These are phyloP conservation scores for Gnathonemus longibarbis DNA, from an alignment of 2,113 vertebrate species.

Conservation along the genomic window DNA sequence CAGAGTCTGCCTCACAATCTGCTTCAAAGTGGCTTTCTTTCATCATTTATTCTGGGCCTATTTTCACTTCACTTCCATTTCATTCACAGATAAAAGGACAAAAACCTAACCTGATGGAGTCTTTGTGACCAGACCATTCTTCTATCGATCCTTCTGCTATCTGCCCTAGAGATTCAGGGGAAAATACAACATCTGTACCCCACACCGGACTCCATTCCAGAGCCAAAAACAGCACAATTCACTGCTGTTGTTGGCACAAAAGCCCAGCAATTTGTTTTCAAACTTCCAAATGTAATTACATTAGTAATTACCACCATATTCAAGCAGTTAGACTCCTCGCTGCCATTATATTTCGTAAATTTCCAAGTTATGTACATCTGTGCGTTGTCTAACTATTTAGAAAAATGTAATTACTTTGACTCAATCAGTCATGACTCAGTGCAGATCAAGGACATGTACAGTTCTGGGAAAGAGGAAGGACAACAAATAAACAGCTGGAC, in stretches of 20 bases:
- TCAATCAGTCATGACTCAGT: conserved; percentile 4
- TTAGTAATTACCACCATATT: conserved; percentile 8
- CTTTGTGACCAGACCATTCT: not conserved
- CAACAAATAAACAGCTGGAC: not conserved
- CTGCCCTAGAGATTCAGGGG: not conserved
- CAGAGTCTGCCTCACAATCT: not conserved
- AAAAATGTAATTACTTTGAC: not conserved
- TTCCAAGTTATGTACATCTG: conserved; percentile 6
- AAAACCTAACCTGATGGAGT: not conserved
- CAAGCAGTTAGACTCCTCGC: not conserved
- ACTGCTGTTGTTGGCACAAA: conserved; percentile 1
- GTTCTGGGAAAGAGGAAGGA: not conserved
- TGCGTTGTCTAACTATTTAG: not conserved
- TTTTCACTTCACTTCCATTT: not conserved
- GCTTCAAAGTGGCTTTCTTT: not conserved
- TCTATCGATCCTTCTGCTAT: not conserved
- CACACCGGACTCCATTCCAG: not conserved
- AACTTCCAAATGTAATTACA: conserved; percentile 15
- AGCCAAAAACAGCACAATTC: conserved; percentile 4
- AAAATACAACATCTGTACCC: not conserved
- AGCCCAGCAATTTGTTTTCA: not conserved
- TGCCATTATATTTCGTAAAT: conserved; percentile 6
- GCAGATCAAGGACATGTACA: not conserved
- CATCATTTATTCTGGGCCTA: not conserved
- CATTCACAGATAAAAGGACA: not conserved